Conservation (phyloP, 2,888 invertebrate genomes). For the Lamellibrachia satsuma region DNA sequence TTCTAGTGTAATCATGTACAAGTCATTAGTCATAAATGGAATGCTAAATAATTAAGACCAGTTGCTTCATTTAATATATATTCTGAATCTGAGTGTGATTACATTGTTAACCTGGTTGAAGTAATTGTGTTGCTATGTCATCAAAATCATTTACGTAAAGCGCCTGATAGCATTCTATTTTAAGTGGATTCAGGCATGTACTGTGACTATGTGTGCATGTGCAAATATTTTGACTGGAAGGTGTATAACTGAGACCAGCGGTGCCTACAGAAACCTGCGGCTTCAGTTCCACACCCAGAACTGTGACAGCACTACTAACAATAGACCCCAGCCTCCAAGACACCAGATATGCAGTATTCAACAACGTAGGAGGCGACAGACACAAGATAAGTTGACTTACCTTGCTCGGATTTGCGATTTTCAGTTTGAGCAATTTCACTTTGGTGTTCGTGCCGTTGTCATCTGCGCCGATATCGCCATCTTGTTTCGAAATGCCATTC, state of each 20-base stretch:
- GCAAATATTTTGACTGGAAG: neutral
- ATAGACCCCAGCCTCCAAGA: neutral
- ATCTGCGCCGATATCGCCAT: neutral
- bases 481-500: neutral
- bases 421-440: neutral
- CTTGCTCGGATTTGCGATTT: conserved; percentile 12
- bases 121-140: neutral
- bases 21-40: neutral
- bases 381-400: neutral
- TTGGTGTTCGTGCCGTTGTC: neutral
- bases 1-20: neutral
- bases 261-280: too few species aligned
- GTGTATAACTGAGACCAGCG: too few species aligned
- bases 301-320: neutral
- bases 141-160: neutral
- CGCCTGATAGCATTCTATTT: too few species aligned
- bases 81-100: neutral
- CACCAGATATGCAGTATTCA: neutral
- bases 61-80: neutral
- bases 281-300: too few species aligned
- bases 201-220: too few species aligned
- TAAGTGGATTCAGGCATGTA: too few species aligned
- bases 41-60: neutral
- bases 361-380: neutral
- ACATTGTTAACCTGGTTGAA: neutral